Evolutionary conservation across 2,888 invertebrate species (phyloP).

Genomic region (Plebejus melissa): DNA sequence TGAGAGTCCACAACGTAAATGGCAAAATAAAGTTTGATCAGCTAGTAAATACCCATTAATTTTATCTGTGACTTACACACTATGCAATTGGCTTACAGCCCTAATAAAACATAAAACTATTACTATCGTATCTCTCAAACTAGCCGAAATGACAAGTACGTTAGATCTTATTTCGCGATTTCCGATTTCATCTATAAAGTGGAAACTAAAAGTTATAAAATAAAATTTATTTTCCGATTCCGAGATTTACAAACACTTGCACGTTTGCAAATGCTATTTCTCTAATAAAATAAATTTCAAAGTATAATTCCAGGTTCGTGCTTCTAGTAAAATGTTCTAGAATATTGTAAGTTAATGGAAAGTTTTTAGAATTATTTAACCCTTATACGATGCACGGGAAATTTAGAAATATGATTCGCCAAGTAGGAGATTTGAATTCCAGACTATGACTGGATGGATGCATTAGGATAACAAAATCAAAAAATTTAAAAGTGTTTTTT

Average conservation of each 20-base stretch:
- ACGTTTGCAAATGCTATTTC: constrained; percentile 11
- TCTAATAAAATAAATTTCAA: constrained; percentile 19
- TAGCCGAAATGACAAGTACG: constrained; percentile 17
- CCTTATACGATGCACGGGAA: not conserved
- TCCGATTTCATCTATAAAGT: not conserved
- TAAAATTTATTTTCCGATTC: constrained; percentile 15
- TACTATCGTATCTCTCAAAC: constrained; percentile 4
- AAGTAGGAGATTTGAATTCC: too few relatives aligned
- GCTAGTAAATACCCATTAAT: not conserved
- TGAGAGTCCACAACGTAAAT: too few relatives aligned
- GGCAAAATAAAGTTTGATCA: too few relatives aligned
- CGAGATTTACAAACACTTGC: constrained; percentile 23
- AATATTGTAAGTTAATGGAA: not conserved
- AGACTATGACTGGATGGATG: too few relatives aligned
- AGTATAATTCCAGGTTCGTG: not conserved
- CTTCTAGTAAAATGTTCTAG: not conserved
- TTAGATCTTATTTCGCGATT: constrained; percentile 1
- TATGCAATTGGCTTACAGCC: not conserved
- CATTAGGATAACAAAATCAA: not conserved
- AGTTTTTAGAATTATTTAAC: not conserved
- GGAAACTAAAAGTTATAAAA: constrained; percentile 9
- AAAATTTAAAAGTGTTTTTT: not conserved
- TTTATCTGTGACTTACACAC: not conserved
- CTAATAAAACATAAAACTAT: constrained; percentile 1
- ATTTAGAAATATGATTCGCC: not conserved